phyloP scores from a whole-genome alignment of 1,140 invertebrate species.

The Drosophila tristis region DNA sequence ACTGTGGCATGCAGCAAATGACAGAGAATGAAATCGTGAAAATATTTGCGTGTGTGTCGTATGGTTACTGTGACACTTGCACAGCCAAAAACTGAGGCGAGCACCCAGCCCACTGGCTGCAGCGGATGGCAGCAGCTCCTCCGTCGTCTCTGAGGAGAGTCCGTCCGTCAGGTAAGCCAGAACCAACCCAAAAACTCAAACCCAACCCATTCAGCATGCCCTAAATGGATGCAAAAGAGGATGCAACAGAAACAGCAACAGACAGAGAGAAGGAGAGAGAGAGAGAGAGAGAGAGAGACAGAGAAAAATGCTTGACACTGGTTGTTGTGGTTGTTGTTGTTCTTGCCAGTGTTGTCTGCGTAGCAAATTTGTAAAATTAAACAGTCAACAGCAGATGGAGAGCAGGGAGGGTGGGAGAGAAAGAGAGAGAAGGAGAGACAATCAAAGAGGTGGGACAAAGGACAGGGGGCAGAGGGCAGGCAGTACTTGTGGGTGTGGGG shows the following conservation, averaged over 20 bases:
- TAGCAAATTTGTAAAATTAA: constrained; percentile 83
- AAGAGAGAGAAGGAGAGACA: constrained; percentile 1
- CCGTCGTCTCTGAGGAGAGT: constrained; percentile 9
- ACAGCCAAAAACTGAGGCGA: constrained; percentile 33
- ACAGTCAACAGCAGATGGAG: constrained; percentile 66
- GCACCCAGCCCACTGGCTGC: constrained; percentile 11
- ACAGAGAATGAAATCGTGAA: constrained; percentile 83
- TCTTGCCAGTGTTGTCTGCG: constrained; percentile 65
- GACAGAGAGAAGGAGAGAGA: constrained; percentile 28
- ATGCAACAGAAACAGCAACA: constrained; percentile 40
- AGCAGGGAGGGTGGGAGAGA: too few relatives aligned
- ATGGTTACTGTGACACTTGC: constrained; percentile 82
- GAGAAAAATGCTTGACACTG: constrained; percentile 68
- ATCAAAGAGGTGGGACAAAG: constrained; percentile 22
- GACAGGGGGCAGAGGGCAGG: not conserved
- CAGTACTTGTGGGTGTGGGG: not conserved
- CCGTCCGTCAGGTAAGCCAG: constrained; percentile 33
- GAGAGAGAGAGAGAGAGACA: constrained; percentile 20
- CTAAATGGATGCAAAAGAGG: constrained; percentile 77
- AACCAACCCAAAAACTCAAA: not conserved
- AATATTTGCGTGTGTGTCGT: constrained; percentile 83
- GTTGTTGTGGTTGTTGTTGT: constrained; percentile 8
- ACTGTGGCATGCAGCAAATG: constrained; percentile 83
- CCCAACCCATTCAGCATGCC: constrained; percentile 52
- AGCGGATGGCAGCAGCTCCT: constrained; percentile 17